Percentiles rank a stretch among this genome's conserved stretches.
Evolutionary conservation across 2,888 invertebrate genomes (phyloP).

Genomic region (Exephanes ischioxanthus): DNA sequence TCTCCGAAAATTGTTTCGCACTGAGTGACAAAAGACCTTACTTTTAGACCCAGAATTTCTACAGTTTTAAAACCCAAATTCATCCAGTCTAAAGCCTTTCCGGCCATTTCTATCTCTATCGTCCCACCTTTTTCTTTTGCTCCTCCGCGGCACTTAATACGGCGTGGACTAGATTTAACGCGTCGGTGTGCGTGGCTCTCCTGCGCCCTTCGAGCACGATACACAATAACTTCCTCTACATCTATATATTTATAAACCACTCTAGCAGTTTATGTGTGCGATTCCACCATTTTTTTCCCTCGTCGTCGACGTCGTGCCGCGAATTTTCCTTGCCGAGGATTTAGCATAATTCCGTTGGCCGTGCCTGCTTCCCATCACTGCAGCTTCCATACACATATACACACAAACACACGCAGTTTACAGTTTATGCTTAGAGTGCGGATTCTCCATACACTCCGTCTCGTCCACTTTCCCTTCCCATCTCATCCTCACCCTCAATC

Average conservation of each 20-base stretch:
- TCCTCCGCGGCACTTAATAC: conserved; percentile 36
- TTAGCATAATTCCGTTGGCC: conserved; percentile 78
- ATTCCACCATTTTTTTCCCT: conserved; percentile 25
- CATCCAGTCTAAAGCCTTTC: not conserved
- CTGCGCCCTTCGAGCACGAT: not conserved
- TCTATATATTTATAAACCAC: conserved; percentile 9
- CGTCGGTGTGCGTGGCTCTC: conserved; percentile 11
- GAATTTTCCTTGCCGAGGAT: conserved; percentile 78
- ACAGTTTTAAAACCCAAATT: not conserved
- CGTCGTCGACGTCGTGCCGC: conserved; percentile 74
- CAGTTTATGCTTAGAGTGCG: not conserved
- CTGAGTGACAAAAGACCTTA: not conserved
- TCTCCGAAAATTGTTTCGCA: not conserved
- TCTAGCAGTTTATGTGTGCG: not conserved
- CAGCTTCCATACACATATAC: not conserved
- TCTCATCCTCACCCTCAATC: conserved; percentile 37
- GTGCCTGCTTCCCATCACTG: conserved; percentile 60
- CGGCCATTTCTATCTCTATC: conserved; percentile 17
- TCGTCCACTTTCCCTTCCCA: conserved; percentile 53
- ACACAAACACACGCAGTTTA: not conserved
- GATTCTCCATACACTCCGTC: conserved; percentile 5
- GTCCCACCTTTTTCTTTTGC: conserved; percentile 16
- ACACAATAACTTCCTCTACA: not conserved
- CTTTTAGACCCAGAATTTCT: not conserved
- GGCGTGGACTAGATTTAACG: conserved; percentile 45